phyloP scores from a whole-genome alignment of 2,888 invertebrate genomes.

The Xestobium rufovillosum region DNA sequence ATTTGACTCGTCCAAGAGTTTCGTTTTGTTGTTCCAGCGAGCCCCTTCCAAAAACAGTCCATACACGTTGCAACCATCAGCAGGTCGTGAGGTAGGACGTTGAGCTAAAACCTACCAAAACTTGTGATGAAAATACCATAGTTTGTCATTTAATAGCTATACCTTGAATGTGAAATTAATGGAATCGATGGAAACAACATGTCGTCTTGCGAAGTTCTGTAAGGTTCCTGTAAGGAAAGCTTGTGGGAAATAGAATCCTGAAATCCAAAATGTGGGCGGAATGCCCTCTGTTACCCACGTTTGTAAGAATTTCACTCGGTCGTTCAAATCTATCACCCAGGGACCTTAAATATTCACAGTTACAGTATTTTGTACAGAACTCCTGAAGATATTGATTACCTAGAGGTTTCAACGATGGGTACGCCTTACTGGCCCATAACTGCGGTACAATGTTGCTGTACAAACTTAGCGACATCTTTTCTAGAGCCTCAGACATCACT shows the following conservation, averaged over 20 bases:
- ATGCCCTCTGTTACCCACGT: slow-evolving; percentile 61
- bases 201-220: slow-evolving; percentile 75
- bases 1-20: slow-evolving; percentile 52
- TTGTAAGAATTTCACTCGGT: slow-evolving; percentile 55
- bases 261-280: slow-evolving; percentile 73
- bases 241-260: slow-evolving; percentile 80
- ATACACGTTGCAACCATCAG: slow-evolving; percentile 57
- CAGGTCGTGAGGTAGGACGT: slow-evolving; percentile 45
- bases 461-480: slow-evolving; percentile 59
- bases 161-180: slow-evolving; percentile 57
- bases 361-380: neutral
- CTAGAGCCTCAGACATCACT: slow-evolving; percentile 69
- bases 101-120: slow-evolving; percentile 42
- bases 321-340: slow-evolving; percentile 58
- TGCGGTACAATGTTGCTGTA: slow-evolving; percentile 61
- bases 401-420: slow-evolving; percentile 62
- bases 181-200: slow-evolving; percentile 68
- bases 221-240: slow-evolving; percentile 76
- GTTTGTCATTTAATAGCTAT: slow-evolving; percentile 14
- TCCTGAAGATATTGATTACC: slow-evolving; percentile 43
- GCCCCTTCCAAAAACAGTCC: slow-evolving; percentile 71
- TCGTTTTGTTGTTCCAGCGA: slow-evolving; percentile 57
- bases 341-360: slow-evolving; percentile 45
- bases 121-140: slow-evolving; percentile 5
- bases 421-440: slow-evolving; percentile 62